Evolutionary conservation across 2,797 vertebrate species (phyloP).

Genomic region (Melanotaenia parkinsoni): DNA sequence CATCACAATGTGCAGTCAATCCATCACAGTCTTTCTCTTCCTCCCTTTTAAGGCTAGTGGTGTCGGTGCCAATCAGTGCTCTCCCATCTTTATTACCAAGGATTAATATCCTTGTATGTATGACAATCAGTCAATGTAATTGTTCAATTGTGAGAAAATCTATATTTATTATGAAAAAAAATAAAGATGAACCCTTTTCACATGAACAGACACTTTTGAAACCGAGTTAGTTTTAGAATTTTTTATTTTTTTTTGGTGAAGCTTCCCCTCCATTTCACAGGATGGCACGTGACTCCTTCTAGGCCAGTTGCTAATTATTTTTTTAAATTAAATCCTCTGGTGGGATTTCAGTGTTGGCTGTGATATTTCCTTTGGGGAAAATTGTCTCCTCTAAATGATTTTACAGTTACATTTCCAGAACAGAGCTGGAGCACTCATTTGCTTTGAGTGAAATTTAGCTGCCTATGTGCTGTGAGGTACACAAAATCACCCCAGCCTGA

Average conservation of each 20-base stretch:
- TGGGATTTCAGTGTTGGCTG: constrained; percentile 38
- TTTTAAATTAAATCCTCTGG: constrained; percentile 42
- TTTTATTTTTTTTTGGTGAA: constrained; percentile 8
- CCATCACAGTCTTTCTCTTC: background rate
- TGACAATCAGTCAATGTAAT: constrained; percentile 50
- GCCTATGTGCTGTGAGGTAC: background rate
- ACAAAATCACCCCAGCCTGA: background rate
- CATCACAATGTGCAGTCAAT: background rate
- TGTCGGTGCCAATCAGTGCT: constrained; percentile 28
- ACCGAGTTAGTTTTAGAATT: constrained; percentile 6
- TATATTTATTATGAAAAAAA: constrained; percentile 78
- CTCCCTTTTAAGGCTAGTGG: constrained; percentile 12
- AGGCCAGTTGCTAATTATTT: constrained; percentile 41
- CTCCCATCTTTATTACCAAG: background rate
- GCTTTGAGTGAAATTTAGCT: constrained; percentile 20
- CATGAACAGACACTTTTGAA: constrained; percentile 34
- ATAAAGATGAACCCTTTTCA: constrained; percentile 57
- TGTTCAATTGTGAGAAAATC: constrained; percentile 50
- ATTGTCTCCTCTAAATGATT: constrained; percentile 2
- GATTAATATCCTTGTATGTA: constrained; percentile 46
- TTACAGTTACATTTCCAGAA: constrained; percentile 21
- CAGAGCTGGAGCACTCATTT: constrained; percentile 21
- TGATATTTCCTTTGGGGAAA: constrained; percentile 37
- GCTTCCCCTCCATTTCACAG: constrained; percentile 8
- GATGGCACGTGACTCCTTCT: constrained; percentile 23